Evolutionary conservation across 23 tunicate species (phyloP).

Genomic region (Trididemnum clinides): DNA sequence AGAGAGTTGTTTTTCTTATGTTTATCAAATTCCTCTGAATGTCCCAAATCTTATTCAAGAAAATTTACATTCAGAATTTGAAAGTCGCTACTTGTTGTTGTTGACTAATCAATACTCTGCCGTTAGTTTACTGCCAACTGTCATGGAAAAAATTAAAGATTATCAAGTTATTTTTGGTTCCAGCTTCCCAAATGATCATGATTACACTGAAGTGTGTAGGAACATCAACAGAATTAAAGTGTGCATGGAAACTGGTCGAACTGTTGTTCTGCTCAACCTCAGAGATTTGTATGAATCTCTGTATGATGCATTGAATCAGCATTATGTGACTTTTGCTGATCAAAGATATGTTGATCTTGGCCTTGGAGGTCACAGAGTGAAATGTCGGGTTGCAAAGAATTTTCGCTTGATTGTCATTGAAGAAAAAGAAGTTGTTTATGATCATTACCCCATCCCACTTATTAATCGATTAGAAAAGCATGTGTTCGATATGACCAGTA

Average conservation of each 20-base stretch:
- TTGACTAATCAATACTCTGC: conserved; percentile 68
- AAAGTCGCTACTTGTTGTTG: conserved; percentile 54
- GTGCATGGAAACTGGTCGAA: conserved; percentile 67
- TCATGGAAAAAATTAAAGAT: conserved; percentile 5
- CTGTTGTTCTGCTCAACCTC: conserved; percentile 68
- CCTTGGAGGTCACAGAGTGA: conserved; percentile 59
- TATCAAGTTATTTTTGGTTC: conserved; percentile 69
- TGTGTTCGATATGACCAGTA: conserved; percentile 31
- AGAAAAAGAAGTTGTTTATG: conserved; percentile 49
- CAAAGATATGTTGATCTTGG: conserved; percentile 67
- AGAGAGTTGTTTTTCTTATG: background rate
- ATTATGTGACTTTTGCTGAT: conserved; percentile 64
- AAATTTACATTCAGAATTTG: conserved; percentile 28
- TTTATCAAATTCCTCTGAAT: background rate
- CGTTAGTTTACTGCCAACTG: conserved; percentile 18
- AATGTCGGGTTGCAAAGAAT: conserved; percentile 32
- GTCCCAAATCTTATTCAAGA: conserved; percentile 15
- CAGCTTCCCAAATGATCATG: conserved; percentile 59
- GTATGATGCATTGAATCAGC: conserved; percentile 79
- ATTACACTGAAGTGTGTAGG: conserved; percentile 64
- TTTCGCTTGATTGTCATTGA: conserved; percentile 60
- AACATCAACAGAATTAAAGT: conserved; percentile 60
- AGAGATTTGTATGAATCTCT: conserved; percentile 69
- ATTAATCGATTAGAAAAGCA: conserved; percentile 68
- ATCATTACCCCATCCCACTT: conserved; percentile 50